Percentiles rank a stretch among this genome's conserved stretches.
Evolutionary conservation across 2,797 vertebrate genomes (phyloP).

Genomic region (Myotis myotis): DNA sequence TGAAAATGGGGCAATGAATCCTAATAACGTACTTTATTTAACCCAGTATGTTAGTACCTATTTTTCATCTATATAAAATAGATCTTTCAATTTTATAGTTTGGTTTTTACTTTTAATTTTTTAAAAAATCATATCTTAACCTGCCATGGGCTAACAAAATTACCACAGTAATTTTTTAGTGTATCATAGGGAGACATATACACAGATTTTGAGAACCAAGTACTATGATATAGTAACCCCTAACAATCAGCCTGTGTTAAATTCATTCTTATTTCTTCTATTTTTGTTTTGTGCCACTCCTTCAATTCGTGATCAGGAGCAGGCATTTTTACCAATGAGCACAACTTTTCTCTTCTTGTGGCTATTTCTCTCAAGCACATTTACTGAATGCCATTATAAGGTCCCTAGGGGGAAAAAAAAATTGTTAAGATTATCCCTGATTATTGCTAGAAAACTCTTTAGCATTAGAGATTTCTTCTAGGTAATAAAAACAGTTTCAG

Average conservation of each 20-base stretch:
- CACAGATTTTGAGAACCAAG: background rate
- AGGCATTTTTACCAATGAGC: background rate
- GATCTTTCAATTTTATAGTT: background rate
- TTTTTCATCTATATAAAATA: background rate
- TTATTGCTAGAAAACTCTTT: background rate
- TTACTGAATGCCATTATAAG: background rate
- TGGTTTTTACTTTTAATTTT: background rate
- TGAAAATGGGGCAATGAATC: background rate
- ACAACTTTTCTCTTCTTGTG: background rate
- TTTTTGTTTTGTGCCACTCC: background rate
- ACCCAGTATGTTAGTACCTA: background rate
- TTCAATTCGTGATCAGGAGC: background rate
- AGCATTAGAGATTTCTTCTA: background rate
- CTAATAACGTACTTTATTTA: slow-evolving; percentile 9
- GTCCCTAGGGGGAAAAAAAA: background rate
- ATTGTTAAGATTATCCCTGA: background rate
- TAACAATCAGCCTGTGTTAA: background rate
- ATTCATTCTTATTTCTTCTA: background rate
- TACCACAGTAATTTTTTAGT: background rate
- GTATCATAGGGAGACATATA: background rate
- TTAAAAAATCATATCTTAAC: background rate
- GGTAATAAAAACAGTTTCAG: background rate
- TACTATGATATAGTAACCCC: background rate
- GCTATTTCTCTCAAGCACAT: background rate
- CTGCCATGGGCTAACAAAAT: background rate